Evolutionary conservation across 2,797 vertebrate species (phyloP), one percentile per base, ranked within the genome.

Genomic region (Hippocampus kuda): DNA sequence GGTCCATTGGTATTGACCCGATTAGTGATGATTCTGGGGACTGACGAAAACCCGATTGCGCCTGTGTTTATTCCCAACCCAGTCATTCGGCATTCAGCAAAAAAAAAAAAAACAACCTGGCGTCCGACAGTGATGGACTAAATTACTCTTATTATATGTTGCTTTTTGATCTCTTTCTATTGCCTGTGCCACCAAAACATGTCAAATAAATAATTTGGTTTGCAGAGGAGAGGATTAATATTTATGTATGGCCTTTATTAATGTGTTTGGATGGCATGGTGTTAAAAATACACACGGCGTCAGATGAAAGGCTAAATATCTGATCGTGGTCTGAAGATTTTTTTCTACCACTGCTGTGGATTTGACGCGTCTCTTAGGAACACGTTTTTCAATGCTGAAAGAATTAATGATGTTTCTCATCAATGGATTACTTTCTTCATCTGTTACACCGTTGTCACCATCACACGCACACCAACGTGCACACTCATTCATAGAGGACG

Each of bases 321-420:
- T 53, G 66, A 62, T 18, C 44, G 44, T 57, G 68, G 72, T 79
- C 69, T 75, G 63, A 61, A 54, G 66, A 81, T 78, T 56, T 75
- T 38, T 30, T 34, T 3, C 78, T 74, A 66, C 66, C 57, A 54
- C 65, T 67, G 64, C 56, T 79, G 72, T 66, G 49, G 41, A 22
- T 77, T 83, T 73, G 62, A 71, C 44, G 73, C 5, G 57, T 59
- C 70, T 74, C 71, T 70, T 76, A 77, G 51, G 75, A 69, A 68
- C 41, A 70, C 44, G 2, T 66, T 66, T 66, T 66, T 66, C 44
- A 66, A 51, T 22, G 11, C 51, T 27, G 44, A 30, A 11, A n/a
- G 76, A 67, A 84, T 84, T 84, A 80, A 68, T 78, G 56, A 44
- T 63, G 68, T 78, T 73, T 79, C 68, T 79, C 60, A 73, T 84